These are phyloP conservation scores for Calephelis perditalis DNA, from an alignment of 2,888 invertebrate genomes.

Conservation along the genomic window DNA sequence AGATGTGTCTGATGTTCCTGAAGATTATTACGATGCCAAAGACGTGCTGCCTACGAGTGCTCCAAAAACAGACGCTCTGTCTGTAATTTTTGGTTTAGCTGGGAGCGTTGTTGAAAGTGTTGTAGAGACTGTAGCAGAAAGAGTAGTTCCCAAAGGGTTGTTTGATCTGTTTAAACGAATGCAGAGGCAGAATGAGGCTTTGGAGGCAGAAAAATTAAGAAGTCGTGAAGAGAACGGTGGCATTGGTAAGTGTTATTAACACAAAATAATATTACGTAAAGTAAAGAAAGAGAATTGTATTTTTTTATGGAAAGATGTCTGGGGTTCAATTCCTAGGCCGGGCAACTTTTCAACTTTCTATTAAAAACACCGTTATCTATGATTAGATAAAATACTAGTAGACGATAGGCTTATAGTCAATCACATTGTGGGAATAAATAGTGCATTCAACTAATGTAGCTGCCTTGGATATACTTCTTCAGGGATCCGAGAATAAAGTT, in stretches of 20 bases:
- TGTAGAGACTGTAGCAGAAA: constrained; percentile 65
- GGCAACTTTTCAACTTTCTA: no score
- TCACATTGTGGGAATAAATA: no score
- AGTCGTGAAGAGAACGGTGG: constrained; percentile 73
- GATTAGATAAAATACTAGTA: no score
- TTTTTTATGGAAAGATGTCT: background rate
- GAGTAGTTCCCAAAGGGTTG: constrained; percentile 63
- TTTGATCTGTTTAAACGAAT: constrained; percentile 65
- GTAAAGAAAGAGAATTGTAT: background rate
- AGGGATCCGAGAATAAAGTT: no score
- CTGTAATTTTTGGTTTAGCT: constrained; percentile 65
- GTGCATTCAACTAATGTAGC: no score
- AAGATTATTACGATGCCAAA: constrained; percentile 68
- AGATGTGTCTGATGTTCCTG: constrained; percentile 51
- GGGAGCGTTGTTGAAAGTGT: constrained; percentile 68
- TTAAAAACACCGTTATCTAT: no score
- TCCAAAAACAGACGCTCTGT: constrained; percentile 62
- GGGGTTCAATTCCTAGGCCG: no score
- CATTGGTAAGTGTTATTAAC: constrained; percentile 44
- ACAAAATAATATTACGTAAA: background rate
- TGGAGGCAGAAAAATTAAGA: constrained; percentile 64
- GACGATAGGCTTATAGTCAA: no score
- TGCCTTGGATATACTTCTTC: no score
- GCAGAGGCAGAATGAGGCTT: constrained; percentile 65
- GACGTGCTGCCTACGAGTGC: constrained; percentile 61